Evolutionary conservation across 2,888 invertebrate species (phyloP).

Genomic region (Boloria selene): DNA sequence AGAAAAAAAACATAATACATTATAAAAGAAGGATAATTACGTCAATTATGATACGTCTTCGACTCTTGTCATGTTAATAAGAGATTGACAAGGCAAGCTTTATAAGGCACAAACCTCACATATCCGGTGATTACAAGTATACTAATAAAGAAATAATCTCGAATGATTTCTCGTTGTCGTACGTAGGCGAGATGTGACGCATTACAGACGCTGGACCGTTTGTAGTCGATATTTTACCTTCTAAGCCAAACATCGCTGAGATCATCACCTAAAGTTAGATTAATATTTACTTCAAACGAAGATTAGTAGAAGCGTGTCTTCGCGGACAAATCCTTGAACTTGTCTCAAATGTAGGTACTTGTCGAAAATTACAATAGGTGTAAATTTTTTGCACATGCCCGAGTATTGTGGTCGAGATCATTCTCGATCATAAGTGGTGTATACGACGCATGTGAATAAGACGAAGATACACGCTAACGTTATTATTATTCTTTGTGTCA

Average conservation of each 20-base stretch:
- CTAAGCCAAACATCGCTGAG: conserved; percentile 61
- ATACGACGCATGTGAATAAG: not conserved
- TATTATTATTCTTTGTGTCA: no score
- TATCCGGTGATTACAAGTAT: conserved; percentile 50
- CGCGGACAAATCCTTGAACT: conserved; percentile 26
- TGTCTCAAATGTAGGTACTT: conserved; percentile 4
- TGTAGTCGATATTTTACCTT: conserved; percentile 60
- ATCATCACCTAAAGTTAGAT: conserved; percentile 64
- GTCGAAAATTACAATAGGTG: no score
- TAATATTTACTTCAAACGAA: conserved; percentile 55
- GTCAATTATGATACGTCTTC: conserved; percentile 36
- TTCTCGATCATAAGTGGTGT: conserved; percentile 4
- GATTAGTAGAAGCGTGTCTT: conserved; percentile 22
- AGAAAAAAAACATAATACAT: conserved; percentile 27
- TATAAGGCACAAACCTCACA: conserved; percentile 43
- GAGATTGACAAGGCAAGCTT: conserved; percentile 31
- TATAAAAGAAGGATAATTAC: conserved; percentile 30
- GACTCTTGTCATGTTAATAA: conserved; percentile 35
- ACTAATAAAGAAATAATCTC: conserved; percentile 50
- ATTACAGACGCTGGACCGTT: conserved; percentile 47
- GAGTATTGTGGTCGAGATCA: conserved; percentile 5
- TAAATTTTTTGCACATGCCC: conserved; percentile 2
- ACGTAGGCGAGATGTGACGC: conserved; percentile 63
- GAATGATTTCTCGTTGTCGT: conserved; percentile 48
- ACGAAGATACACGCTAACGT: no score